Evolutionary conservation across 2,888 invertebrate genomes (phyloP).

Genomic region (Lasioglossum calceatum): DNA sequence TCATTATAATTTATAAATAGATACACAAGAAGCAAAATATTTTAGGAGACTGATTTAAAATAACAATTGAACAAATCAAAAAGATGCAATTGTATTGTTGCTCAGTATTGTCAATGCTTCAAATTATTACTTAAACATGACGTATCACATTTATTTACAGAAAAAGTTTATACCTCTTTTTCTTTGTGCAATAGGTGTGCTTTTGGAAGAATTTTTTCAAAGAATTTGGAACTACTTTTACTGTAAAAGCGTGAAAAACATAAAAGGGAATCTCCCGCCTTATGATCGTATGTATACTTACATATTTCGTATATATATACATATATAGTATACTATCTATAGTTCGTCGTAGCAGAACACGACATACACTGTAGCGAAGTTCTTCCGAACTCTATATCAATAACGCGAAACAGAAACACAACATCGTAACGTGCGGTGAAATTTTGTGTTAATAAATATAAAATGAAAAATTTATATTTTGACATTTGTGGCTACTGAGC

Average conservation of each 20-base stretch:
- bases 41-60: background rate
- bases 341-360: constrained; percentile 13
- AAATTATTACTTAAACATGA: background rate
- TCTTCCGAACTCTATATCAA: constrained; percentile 37
- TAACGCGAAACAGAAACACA: constrained; percentile 50
- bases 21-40: background rate
- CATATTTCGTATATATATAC: background rate
- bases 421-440: constrained; percentile 27
- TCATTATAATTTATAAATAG: background rate
- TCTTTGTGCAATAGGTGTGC: background rate
- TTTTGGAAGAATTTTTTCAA: background rate
- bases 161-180: background rate
- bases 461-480: constrained; percentile 43
- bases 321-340: constrained; percentile 10
- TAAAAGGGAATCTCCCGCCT: constrained; percentile 27
- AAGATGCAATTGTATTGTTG: background rate
- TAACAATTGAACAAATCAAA: background rate
- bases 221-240: background rate
- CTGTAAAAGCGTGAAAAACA: constrained; percentile 11
- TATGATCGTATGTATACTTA: background rate
- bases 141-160: background rate
- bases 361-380: constrained; percentile 9
- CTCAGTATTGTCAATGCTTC: background rate
- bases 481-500: constrained; percentile 10
- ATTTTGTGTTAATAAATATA: constrained; percentile 19